phyloP scores from a whole-genome alignment of 2,113 vertebrate species.

The Phodopus roborovskii region DNA sequence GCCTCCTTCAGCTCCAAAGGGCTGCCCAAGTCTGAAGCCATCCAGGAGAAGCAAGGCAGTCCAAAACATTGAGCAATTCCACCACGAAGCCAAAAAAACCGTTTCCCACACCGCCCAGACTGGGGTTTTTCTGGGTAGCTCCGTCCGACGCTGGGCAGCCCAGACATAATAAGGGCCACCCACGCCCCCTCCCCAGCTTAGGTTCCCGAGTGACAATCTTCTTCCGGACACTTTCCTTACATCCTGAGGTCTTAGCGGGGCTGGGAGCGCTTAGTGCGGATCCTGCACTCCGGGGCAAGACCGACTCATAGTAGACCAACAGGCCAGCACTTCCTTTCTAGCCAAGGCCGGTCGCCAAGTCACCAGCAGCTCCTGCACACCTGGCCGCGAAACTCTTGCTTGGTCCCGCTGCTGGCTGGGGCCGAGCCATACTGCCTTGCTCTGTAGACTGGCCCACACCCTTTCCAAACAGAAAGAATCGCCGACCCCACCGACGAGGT shows the following conservation, averaged over 20 bases:
- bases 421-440: background rate
- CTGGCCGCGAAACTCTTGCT: background rate
- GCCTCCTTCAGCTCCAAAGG: slow-evolving; percentile 59
- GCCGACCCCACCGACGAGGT: background rate
- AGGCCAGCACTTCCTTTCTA: background rate
- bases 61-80: slow-evolving; percentile 87
- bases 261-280: background rate
- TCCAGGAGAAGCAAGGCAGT: slow-evolving; percentile 58
- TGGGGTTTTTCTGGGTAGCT: slow-evolving; percentile 79
- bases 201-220: background rate
- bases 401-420: background rate
- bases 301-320: background rate
- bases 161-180: background rate
- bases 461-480: slow-evolving; percentile 24
- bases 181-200: background rate
- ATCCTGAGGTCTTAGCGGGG: background rate
- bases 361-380: background rate
- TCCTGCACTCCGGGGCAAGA: background rate
- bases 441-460: background rate
- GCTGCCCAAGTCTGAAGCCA: slow-evolving; percentile 77
- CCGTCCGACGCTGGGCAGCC: slow-evolving; percentile 19
- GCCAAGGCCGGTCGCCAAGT: background rate
- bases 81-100: slow-evolving; percentile 83
- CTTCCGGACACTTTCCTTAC: background rate
- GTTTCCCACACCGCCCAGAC: slow-evolving; percentile 84